Conservation (phyloP, 2,888 invertebrate species). For the Zonitis immaculata region DNA sequence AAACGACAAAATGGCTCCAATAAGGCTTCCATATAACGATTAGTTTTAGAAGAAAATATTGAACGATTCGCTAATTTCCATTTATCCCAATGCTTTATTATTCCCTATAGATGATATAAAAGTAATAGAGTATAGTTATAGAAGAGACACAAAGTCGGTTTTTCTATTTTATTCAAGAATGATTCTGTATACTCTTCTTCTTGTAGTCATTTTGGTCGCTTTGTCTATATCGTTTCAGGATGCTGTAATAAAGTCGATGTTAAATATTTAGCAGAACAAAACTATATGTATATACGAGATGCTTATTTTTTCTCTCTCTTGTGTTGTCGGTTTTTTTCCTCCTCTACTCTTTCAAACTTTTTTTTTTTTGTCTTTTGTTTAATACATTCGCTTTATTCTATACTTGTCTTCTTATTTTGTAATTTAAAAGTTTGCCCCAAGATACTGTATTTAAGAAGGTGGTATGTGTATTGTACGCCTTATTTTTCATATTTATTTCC, state of each 20-base stretch:
- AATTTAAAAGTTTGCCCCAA: conserved; percentile 44
- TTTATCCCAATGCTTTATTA: conserved; percentile 36
- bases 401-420: conserved; percentile 38
- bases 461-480: conserved; percentile 5
- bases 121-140: conserved; percentile 36
- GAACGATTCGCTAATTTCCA: conserved; percentile 28
- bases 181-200: not conserved
- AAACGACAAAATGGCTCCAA: no score
- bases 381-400: not conserved
- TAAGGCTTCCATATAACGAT: no score
- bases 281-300: conserved; percentile 29
- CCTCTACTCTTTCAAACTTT: not conserved
- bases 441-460: conserved; percentile 25
- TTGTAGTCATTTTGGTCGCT: not conserved
- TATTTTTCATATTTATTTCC: conserved; percentile 39
- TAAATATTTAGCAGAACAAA: conserved; percentile 41
- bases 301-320: conserved; percentile 34
- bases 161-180: conserved; percentile 7
- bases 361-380: no score
- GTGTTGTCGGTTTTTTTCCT: conserved; percentile 14
- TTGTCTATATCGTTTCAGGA: conserved; percentile 15
- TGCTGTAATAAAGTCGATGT: conserved; percentile 41
- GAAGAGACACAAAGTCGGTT: conserved; percentile 25
- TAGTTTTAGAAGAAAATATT: conserved; percentile 20
- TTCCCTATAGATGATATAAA: conserved; percentile 32